Base-by-base conservation (phyloP, 1,140 invertebrate genomes). In the Euwallacea similis region DNA sequence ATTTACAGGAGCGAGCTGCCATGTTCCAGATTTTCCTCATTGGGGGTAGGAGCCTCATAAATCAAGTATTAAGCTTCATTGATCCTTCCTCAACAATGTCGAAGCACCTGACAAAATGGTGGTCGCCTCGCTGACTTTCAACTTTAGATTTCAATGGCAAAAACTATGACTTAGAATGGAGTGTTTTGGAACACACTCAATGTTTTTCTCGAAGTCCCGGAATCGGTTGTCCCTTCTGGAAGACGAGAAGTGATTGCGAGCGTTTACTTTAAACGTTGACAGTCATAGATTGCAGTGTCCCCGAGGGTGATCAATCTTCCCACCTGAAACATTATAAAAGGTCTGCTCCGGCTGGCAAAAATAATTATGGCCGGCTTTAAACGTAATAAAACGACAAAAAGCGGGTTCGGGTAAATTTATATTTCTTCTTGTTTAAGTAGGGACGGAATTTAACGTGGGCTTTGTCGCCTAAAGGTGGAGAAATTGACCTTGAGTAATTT, bases 241-340 rank as follows among this genome's bases (percentile, higher is more conserved):
- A 71, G 69, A 71, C 69, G 69, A 63, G 46, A 70, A 64, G 69
- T 70, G 69, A 71, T 71, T 71, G 69, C 62, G 62, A 71, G 56
- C 69, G 69, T 71, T 71, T 71, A 71, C 69, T 71, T 66, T 71
- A 71, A 71, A 66, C 69, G 69, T 64, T 70, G 61, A 70, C 69
- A 70, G 69, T 71, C 69, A 71, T 71, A 71, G 69, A 71, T 71
- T 71, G 69, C 69, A 64, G 63, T 71, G 63, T 71, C 69, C 63
- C 55, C 46, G 44, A 8, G 54, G 63, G 63, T 66, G 69, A 71
- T 71, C 69, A 71, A 71, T 71, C 69, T 71, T 55, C 8, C 61
- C 60, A 70, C 69, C 69, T 70, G 69, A 43, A 70, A 70, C 69
- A 70, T 53, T 68, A 68, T 68, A 68, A 68, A 68, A 59, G 66